Base-by-base conservation (phyloP, 2,888 invertebrate species). In the Rotaria sp. region DNA sequence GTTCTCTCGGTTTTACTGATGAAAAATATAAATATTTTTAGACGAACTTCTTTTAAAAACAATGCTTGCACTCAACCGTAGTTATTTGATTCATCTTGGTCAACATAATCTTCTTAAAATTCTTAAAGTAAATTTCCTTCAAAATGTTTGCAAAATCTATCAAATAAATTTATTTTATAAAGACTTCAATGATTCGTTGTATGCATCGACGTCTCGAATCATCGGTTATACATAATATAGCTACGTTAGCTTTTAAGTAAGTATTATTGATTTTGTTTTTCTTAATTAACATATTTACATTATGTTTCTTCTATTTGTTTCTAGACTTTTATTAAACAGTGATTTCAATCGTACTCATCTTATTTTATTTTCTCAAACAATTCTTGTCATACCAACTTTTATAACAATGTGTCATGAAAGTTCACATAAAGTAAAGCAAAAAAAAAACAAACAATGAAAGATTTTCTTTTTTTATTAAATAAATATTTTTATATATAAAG, bases 21-120 rank as follows among this genome's bases (percentile, higher is more conserved):
- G 3, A 67, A 4, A 35, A 3, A 30, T 67, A 13, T 30, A 1
- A n/a, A 67, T 35, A 80, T 80, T n/a, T 80, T 80, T 80, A 80
- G 80, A 45, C 15, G 80, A 80, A 45, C 24, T 80, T 80, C 45
- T 80, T 45, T 10, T 45, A 26, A 80, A 26, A 80, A 80, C 80
- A 45, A 26, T 80, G 45, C 26, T 45, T 41, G 80, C 41, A 2
- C 41, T 80, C 21, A 45, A 80, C 26, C 80, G 45, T n/a, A 80
- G 24, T 41, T 80, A 45, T 80, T 2, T 80, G 21, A 80, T 80
- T 80, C 21, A 80, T 45, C 45, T 80, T 80, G 80, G 45, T n/a
- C 80, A 80, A 80, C 80, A 80, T 80, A 80, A 80, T 80, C 45
- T 80, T 45, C 45, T 80, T 0, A 45, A 45, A 45, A 45, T 45